Percentiles rank a stretch among this genome's conserved stretches.
phyloP scores from a whole-genome alignment of 2,113 vertebrate species.

The Elaphurus davidianus region DNA sequence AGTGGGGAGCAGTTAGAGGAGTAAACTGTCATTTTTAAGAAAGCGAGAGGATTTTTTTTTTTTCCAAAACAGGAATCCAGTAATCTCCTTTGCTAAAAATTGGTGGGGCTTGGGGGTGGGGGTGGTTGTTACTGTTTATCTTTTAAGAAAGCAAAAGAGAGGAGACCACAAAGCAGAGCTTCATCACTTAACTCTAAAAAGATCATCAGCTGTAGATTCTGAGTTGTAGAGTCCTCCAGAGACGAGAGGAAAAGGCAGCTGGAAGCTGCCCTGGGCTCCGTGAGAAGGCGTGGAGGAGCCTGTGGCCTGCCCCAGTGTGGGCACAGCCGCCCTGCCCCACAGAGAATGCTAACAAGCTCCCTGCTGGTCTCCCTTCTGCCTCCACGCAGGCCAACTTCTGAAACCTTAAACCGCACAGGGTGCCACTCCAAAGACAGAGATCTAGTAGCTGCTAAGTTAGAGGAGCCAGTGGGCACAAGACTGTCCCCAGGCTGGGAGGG shows the following conservation, averaged over 20 bases:
- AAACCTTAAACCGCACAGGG: neutral
- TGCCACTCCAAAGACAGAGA: conserved; percentile 51
- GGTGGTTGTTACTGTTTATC: neutral
- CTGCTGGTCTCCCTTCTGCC: conserved; percentile 20
- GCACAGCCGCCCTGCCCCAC: neutral
- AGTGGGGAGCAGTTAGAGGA: conserved; percentile 71
- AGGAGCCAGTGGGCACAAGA: conserved; percentile 31
- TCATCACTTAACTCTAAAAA: neutral
- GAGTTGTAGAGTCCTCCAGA: neutral
- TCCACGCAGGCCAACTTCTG: neutral
- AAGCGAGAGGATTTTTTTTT: conserved; percentile 44
- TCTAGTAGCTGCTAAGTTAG: conserved; percentile 63
- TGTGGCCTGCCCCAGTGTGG: too few species aligned
- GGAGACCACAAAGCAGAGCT: neutral
- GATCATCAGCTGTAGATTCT: neutral
- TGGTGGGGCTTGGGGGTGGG: neutral
- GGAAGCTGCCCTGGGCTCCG: neutral
- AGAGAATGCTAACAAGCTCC: conserved; percentile 40
- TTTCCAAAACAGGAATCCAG: conserved; percentile 30
- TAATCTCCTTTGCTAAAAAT: conserved; percentile 1
- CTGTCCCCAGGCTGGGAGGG: conserved; percentile 39
- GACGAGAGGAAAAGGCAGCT: neutral
- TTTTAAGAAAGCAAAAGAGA: neutral
- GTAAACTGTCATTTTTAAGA: conserved; percentile 26
- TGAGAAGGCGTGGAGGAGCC: neutral